phyloP scores from a whole-genome alignment of 2,888 invertebrate genomes.

The Dryomyza anilis region DNA sequence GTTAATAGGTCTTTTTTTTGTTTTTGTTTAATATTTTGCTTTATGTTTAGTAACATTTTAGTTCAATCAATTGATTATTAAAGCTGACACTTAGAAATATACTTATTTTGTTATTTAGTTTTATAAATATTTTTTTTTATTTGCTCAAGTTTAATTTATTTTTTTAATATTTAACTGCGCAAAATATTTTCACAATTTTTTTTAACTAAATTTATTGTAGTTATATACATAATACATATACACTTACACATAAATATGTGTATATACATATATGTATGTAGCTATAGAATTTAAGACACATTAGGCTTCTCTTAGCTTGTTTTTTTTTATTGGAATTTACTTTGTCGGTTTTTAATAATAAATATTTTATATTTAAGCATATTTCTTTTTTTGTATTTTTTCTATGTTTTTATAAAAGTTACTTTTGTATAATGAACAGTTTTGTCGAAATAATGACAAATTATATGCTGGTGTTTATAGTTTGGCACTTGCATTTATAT shows the following conservation, averaged over 20 bases:
- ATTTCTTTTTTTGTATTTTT: constrained; percentile 25
- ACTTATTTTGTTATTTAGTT: constrained; percentile 33
- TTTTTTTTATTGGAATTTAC: constrained; percentile 33
- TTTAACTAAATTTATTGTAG: constrained; percentile 5
- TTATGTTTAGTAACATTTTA: constrained; percentile 30
- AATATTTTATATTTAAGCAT: background rate
- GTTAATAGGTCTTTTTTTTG: background rate
- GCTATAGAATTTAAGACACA: constrained; percentile 61
- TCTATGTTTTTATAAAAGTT: constrained; percentile 34
- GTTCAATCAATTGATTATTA: constrained; percentile 52
- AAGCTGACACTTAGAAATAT: constrained; percentile 60
- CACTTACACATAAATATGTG: too few species aligned
- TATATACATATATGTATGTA: constrained; percentile 45
- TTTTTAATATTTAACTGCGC: constrained; percentile 1
- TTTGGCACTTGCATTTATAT: constrained; percentile 9
- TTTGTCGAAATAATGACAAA: too few species aligned
- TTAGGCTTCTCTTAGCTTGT: constrained; percentile 58
- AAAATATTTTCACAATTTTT: constrained; percentile 28
- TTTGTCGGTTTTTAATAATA: too few species aligned
- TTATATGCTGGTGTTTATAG: constrained; percentile 25
- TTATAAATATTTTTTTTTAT: constrained; percentile 30
- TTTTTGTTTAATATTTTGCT: background rate
- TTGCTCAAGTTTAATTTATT: constrained; percentile 1
- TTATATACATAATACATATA: background rate
- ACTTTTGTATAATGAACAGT: too few species aligned